Conservation (phyloP, 2,888 invertebrate species). For the Drosophila testacea region DNA sequence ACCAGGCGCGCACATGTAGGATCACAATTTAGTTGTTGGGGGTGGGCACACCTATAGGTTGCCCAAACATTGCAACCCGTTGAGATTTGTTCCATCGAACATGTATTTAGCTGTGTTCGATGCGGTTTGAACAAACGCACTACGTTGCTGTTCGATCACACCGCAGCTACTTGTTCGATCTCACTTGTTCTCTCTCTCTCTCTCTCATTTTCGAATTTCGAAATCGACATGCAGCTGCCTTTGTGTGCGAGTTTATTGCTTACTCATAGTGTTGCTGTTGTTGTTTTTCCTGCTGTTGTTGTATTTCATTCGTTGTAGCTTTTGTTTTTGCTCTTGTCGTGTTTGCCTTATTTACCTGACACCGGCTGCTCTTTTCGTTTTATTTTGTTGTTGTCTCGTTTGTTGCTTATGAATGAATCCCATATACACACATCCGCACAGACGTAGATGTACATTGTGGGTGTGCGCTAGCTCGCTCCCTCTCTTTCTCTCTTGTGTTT, state of each 20-base stretch:
- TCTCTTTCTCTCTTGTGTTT: slow-evolving; percentile 19
- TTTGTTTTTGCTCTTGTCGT: slow-evolving; percentile 43
- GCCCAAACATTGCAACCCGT: not conserved
- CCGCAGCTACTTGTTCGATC: slow-evolving; percentile 29
- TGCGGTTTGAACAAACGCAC: not conserved
- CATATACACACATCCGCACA: slow-evolving; percentile 18
- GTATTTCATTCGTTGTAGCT: slow-evolving; percentile 27
- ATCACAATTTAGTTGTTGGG: slow-evolving; percentile 4
- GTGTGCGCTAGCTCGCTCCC: slow-evolving; percentile 41
- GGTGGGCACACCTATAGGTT: slow-evolving; percentile 17
- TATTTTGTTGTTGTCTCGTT: slow-evolving; percentile 38
- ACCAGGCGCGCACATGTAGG: not conserved
- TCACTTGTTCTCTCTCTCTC: slow-evolving; percentile 37
- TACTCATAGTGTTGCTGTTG: slow-evolving; percentile 50
- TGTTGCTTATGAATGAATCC: slow-evolving; percentile 68
- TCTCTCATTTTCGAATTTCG: slow-evolving; percentile 59
- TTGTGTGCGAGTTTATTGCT: slow-evolving; percentile 47
- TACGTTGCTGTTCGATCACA: slow-evolving; percentile 22
- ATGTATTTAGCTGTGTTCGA: not conserved
- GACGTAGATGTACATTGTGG: slow-evolving; percentile 48
- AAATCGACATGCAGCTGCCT: slow-evolving; percentile 51
- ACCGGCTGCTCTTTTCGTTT: slow-evolving; percentile 68
- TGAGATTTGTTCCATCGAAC: slow-evolving; percentile 4
- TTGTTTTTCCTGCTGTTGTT: slow-evolving; percentile 28
- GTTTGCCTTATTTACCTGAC: slow-evolving; percentile 58